A percentile compares a stretch with the other conserved stretches of the same genome.
These are phyloP conservation scores for Diploscapter pachys DNA, from an alignment of 1,140 invertebrate genomes.

Conservation along the genomic window DNA sequence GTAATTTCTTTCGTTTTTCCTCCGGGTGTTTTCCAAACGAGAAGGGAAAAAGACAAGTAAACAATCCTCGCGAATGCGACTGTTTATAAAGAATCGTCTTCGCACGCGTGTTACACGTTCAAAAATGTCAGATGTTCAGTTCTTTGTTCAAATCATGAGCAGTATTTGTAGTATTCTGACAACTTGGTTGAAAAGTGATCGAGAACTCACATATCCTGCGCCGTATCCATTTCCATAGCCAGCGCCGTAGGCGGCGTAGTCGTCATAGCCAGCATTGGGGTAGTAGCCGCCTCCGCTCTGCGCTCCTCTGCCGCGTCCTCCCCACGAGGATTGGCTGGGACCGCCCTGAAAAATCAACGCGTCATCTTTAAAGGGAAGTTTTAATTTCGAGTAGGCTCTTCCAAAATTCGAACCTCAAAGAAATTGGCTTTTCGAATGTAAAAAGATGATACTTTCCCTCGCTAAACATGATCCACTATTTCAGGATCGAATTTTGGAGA, in stretches of 20 bases:
- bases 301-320: conserved; percentile 8
- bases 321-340: conserved; percentile 2
- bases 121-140: background rate
- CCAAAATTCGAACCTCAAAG: conserved; percentile 1
- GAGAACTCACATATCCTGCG: conserved; percentile 13
- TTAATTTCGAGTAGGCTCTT: background rate
- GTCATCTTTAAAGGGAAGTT: conserved; percentile 2
- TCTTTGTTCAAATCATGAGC: background rate
- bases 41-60: no score
- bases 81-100: background rate
- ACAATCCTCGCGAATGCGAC: background rate
- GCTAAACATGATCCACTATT: no score
- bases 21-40: no score
- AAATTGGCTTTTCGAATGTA: conserved; percentile 2
- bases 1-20: no score
- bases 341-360: conserved; percentile 13
- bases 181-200: background rate
- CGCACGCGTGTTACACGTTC: background rate
- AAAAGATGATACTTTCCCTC: background rate
- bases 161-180: background rate
- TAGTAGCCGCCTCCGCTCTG: conserved; percentile 16
- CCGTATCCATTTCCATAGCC: conserved; percentile 17
- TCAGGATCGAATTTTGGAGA: no score
- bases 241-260: conserved; percentile 8
- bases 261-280: conserved; percentile 10